Percentiles rank a stretch among this genome's conserved stretches.
phyloP scores from a whole-genome alignment of 2,113 vertebrate genomes.

The Sardina pilchardus region DNA sequence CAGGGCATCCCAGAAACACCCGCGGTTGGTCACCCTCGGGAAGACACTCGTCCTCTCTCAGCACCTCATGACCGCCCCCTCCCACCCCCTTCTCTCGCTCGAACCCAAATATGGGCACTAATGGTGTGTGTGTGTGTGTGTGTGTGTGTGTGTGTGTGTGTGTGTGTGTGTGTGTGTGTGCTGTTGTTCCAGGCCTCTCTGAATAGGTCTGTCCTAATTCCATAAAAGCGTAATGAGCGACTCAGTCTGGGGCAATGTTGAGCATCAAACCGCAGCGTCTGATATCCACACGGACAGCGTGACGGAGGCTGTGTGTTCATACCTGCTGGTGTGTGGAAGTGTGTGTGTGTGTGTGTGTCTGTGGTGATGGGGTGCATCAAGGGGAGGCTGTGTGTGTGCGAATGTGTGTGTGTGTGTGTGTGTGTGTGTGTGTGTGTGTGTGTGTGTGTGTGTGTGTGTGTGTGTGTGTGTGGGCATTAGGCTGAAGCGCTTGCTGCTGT shows the following conservation, averaged over 20 bases:
- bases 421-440: constrained; percentile 24
- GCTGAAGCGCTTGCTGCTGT: constrained; percentile 10
- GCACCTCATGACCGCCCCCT: no score
- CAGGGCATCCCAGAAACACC: neutral
- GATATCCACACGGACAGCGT: no score
- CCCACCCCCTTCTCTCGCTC: neutral
- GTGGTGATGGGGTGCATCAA: constrained; percentile 1
- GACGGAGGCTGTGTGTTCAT: no score
- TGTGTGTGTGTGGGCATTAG: neutral
- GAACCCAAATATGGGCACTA: no score
- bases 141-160: no score
- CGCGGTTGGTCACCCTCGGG: neutral
- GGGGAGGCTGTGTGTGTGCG: neutral
- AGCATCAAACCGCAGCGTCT: no score
- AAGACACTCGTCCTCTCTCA: neutral
- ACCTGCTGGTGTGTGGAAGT: neutral
- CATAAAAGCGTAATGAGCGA: no score
- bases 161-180: no score
- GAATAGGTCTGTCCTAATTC: no score
- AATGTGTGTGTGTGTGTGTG: neutral
- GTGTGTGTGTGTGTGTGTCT: neutral
- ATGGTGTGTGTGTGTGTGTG: no score
- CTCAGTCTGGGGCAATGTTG: no score
- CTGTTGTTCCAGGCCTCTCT: no score
- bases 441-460: neutral